Base-by-base conservation (phyloP, 1,140 invertebrate species). In the Drosophila punjabiensis region DNA sequence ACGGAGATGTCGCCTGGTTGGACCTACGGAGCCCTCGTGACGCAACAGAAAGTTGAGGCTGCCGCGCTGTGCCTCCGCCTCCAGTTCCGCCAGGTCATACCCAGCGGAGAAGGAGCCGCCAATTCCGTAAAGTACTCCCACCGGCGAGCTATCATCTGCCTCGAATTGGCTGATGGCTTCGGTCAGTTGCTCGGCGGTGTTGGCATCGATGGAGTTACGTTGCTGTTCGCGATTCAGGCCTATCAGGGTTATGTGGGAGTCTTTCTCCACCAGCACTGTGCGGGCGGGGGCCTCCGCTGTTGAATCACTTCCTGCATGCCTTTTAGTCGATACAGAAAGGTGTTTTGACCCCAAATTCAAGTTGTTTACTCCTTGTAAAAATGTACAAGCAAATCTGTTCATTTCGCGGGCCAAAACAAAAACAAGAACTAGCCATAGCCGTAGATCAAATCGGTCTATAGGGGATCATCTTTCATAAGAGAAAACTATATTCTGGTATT, bases 41-140 rank as follows among this genome's bases (percentile, higher is more conserved):
- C 77, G 82, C 53, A 84, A 65, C 39, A 92, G 73, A 73, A 91
- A 88, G 30, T 92, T 76, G 0, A 90, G 61, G 43, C 79, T 92
- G n/a, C 92, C 82, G 5, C 73, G 79, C 24, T 77, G 43, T 3
- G 78, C 73, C 52, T 92, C 78, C 24, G 76, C 69, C 28, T 80
- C 78, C 53, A 97, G 93, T 81, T 96, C 96, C 71, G 96, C 94
- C 32, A 97, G 95, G 94, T 99, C 98, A 93, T 96, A 97, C 7
- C 98, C 98, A 32, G 97, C 95, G 93, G 97, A 98, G 93, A 99
- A 98, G 75, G 96, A 97, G 10, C 98, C 98, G 33, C 98, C 97
- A 88, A 96, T 95, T 28, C 98, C 98, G 94, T 98, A 96, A 7
- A 99, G 93, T 10, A 99, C 95, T 20, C 96, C 96, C 6, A 96